Percentiles rank a stretch among this genome's conserved stretches.
phyloP scores from a whole-genome alignment of 2,113 vertebrate species.

The Vanacampus margaritifer region DNA sequence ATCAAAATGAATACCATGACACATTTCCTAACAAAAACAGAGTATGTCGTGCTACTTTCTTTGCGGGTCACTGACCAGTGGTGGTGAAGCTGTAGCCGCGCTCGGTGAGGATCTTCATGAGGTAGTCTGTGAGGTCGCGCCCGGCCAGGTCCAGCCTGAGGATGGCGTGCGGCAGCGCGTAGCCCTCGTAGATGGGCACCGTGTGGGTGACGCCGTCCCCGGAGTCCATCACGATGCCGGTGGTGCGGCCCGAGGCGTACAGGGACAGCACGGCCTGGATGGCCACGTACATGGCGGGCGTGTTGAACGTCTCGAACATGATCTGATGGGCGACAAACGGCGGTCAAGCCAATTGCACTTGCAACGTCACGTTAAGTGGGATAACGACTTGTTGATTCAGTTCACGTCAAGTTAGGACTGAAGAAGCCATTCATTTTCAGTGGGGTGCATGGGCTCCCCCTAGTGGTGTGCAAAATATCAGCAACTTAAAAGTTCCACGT shows the following conservation, averaged over 20 bases:
- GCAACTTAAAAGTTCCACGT: too few relatives aligned
- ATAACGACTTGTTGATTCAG: background rate
- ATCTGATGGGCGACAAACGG: constrained; percentile 79
- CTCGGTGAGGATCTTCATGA: constrained; percentile 93
- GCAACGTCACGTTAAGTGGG: too few relatives aligned
- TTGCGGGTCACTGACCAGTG: constrained; percentile 75
- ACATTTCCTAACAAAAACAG: too few relatives aligned
- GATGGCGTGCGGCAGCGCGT: constrained; percentile 13
- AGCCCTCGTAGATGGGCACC: constrained; percentile 13
- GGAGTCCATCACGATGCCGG: constrained; percentile 52
- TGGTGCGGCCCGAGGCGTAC: constrained; percentile 84
- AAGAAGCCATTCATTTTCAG: background rate
- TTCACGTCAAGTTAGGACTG: background rate
- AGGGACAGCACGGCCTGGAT: constrained; percentile 86
- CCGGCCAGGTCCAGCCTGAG: constrained; percentile 82
- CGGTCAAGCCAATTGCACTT: too few relatives aligned
- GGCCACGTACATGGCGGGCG: constrained; percentile 84
- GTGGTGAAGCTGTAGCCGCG: constrained; percentile 92
- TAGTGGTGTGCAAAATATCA: background rate
- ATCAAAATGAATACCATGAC: too few relatives aligned
- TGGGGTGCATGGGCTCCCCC: background rate
- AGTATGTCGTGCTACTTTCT: too few relatives aligned
- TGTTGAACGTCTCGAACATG: constrained; percentile 78
- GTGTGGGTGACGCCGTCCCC: constrained; percentile 13
- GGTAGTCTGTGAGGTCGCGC: constrained; percentile 91